These are phyloP conservation scores for Drosophila vallismaia DNA, from an alignment of 2,888 invertebrate species.

Conservation along the genomic window DNA sequence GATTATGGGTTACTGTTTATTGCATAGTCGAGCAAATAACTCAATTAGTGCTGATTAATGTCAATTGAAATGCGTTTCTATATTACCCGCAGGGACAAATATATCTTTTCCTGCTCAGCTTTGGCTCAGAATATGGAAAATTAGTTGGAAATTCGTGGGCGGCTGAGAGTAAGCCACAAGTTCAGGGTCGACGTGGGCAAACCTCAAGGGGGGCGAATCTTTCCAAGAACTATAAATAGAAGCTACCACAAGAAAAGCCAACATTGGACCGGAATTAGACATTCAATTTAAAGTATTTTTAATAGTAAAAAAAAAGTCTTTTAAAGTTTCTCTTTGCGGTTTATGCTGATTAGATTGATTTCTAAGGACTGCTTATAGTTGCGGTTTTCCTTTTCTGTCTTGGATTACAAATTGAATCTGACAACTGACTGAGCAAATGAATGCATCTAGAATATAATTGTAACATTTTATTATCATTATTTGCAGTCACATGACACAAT, in stretches of 20 bases:
- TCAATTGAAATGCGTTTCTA: conserved; percentile 75
- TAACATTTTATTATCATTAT: not conserved
- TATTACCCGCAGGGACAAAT: conserved; percentile 24
- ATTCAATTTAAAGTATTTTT: not conserved
- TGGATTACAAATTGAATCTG: conserved; percentile 18
- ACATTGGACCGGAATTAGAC: not conserved
- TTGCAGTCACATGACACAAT: conserved; percentile 91
- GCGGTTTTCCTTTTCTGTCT: conserved; percentile 11
- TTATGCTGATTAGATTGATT: not conserved
- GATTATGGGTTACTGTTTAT: conserved; percentile 72
- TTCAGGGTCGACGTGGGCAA: conserved; percentile 52
- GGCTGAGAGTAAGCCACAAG: not conserved
- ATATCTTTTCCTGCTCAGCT: not conserved
- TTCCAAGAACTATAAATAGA: not conserved
- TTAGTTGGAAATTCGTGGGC: not conserved
- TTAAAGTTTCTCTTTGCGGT: not conserved
- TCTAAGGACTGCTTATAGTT: conserved; percentile 14
- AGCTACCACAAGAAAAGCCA: not conserved
- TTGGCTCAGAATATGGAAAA: not conserved
- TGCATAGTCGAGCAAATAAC: conserved; percentile 77
- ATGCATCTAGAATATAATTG: not conserved
- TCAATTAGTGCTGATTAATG: conserved; percentile 76
- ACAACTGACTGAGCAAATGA: conserved; percentile 20
- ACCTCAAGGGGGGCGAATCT: not conserved
- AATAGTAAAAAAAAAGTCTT: not conserved